These are phyloP conservation scores for Zapornia atra DNA, from an alignment of 2,113 vertebrate species.

Conservation along the genomic window DNA sequence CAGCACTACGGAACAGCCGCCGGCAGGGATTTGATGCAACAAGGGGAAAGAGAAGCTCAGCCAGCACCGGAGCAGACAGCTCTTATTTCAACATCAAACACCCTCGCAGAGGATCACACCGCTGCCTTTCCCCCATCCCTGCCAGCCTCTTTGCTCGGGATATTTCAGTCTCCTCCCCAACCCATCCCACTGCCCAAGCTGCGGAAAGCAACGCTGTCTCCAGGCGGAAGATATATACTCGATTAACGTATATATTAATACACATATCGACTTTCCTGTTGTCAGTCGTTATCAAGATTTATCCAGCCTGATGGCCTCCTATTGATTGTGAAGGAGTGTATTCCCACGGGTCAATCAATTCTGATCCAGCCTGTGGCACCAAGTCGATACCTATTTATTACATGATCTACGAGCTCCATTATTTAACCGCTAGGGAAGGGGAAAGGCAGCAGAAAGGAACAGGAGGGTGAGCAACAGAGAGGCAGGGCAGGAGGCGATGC, in stretches of 20 bases:
- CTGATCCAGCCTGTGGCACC: conserved; percentile 64
- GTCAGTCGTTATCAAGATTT: conserved; percentile 77
- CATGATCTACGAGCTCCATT: conserved; percentile 75
- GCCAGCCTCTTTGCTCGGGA: neutral
- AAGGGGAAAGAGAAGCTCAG: neutral
- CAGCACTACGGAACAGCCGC: accelerated
- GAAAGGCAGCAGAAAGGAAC: neutral
- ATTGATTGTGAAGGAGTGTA: conserved; percentile 70
- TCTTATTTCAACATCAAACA: neutral
- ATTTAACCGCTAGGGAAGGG: neutral
- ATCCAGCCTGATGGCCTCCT: conserved; percentile 60
- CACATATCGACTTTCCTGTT: conserved; percentile 62
- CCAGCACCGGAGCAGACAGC: neutral
- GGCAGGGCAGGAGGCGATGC: neutral
- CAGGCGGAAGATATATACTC: neutral
- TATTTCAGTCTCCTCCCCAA: neutral
- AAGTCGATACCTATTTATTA: conserved; percentile 81
- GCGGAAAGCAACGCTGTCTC: conserved; percentile 4
- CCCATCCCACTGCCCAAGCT: neutral
- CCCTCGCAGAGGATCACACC: neutral
- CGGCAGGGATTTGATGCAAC: neutral
- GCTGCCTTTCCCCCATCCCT: neutral
- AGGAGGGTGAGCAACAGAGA: neutral
- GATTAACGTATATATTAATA: conserved; percentile 65
- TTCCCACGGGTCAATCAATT: conserved; percentile 74